Evolutionary conservation across 2,888 invertebrate species (phyloP).

Genomic region (Frankliniella fusca): DNA sequence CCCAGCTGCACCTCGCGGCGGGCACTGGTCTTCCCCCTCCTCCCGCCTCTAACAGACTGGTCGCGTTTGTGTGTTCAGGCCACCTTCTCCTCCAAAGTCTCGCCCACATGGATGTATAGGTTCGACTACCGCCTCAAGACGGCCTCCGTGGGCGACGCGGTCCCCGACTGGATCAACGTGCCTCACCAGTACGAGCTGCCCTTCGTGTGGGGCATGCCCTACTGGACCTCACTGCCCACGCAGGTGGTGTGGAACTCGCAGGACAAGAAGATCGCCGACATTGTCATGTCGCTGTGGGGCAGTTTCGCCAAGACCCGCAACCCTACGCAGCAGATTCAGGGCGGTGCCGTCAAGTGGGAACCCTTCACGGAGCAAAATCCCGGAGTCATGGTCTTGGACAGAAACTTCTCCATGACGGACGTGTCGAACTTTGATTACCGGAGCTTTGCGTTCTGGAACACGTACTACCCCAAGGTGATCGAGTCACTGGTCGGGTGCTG

Average conservation of each 20-base stretch:
- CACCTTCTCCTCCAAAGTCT: slow-evolving; percentile 23
- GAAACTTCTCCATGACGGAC: slow-evolving; percentile 72
- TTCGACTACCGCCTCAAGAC: slow-evolving; percentile 56
- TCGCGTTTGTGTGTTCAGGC: background rate
- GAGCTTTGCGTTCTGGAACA: slow-evolving; percentile 78
- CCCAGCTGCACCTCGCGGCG: background rate
- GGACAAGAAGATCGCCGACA: slow-evolving; percentile 73
- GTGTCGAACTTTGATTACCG: slow-evolving; percentile 65
- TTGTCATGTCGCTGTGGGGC: slow-evolving; percentile 75
- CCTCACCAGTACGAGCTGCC: slow-evolving; percentile 78
- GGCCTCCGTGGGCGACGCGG: slow-evolving; percentile 56
- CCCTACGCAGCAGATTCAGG: slow-evolving; percentile 54
- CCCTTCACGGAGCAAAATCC: slow-evolving; percentile 63
- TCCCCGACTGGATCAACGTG: slow-evolving; percentile 74
- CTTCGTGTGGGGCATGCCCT: slow-evolving; percentile 76
- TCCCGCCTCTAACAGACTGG: background rate
- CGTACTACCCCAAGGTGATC: slow-evolving; percentile 69
- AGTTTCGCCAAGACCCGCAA: slow-evolving; percentile 72
- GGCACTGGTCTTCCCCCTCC: background rate
- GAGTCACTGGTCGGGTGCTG: background rate
- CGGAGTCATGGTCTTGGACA: slow-evolving; percentile 68
- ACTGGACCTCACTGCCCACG: slow-evolving; percentile 55
- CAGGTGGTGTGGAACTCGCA: slow-evolving; percentile 64
- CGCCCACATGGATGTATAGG: slow-evolving; percentile 64
- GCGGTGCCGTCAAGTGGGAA: slow-evolving; percentile 71